Conservation (phyloP, 2,797 vertebrate species). For the Todus mexicanus region DNA sequence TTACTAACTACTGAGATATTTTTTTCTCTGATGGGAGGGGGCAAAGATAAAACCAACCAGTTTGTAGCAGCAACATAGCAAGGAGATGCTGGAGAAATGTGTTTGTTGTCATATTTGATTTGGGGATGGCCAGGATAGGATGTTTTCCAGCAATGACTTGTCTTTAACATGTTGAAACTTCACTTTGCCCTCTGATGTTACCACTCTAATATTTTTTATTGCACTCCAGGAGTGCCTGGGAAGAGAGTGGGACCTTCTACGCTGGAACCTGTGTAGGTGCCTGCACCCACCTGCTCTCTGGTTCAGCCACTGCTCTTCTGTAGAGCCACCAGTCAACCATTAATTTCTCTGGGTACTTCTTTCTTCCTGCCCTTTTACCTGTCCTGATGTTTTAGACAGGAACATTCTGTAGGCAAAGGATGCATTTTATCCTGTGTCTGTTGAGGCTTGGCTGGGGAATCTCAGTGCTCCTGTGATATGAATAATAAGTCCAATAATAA, state of each 20-base stretch:
- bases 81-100: background rate
- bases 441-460: background rate
- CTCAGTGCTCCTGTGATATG: background rate
- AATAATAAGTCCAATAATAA: constrained; percentile 33
- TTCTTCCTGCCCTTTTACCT: background rate
- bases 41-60: background rate
- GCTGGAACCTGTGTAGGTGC: background rate
- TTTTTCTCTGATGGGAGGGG: background rate
- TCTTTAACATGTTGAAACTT: background rate
- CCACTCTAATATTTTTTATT: background rate
- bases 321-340: background rate
- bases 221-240: background rate
- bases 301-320: background rate
- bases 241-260: background rate
- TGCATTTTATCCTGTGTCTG: background rate
- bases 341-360: background rate
- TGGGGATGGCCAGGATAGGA: background rate
- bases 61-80: background rate
- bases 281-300: accelerated
- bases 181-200: background rate
- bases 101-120: background rate
- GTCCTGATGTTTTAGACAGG: background rate
- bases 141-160: background rate
- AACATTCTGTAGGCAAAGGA: background rate
- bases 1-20: background rate